Evolutionary conservation across 2,113 vertebrate genomes (phyloP).

Genomic region (Pseudolaguvia tuberculata): DNA sequence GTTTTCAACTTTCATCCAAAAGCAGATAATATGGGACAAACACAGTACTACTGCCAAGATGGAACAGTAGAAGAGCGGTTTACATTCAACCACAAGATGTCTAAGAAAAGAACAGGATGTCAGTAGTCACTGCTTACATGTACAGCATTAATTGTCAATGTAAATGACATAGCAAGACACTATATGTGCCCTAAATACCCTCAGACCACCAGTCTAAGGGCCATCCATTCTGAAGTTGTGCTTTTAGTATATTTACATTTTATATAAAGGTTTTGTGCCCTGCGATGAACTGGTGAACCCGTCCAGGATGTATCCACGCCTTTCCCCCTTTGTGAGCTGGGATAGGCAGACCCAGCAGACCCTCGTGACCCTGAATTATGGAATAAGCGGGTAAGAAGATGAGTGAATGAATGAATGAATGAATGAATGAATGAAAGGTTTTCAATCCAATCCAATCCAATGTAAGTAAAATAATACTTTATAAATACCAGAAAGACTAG

Average conservation of each 20-base stretch:
- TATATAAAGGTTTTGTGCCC: no score
- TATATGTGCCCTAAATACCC: not conserved
- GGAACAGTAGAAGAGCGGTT: constrained; percentile 39
- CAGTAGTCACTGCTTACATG: constrained; percentile 54
- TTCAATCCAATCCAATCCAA: not conserved
- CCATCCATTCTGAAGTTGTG: not conserved
- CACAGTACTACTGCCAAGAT: constrained; percentile 53
- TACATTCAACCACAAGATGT: constrained; percentile 6
- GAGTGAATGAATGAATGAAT: not conserved
- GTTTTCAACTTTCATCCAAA: constrained; percentile 48
- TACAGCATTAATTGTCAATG: constrained; percentile 9
- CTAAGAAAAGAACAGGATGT: constrained; percentile 51
- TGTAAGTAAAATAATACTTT: not conserved
- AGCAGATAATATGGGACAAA: constrained; percentile 60
- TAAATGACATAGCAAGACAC: not conserved
- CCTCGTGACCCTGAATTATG: no score
- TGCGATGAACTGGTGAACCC: no score
- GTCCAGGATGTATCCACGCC: no score
- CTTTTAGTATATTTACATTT: not conserved
- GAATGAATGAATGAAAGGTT: not conserved
- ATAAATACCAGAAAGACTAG: no score
- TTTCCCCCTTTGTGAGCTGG: no score
- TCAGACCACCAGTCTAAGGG: not conserved
- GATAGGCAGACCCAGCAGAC: no score
- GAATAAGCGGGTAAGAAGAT: no score